Percentiles rank a stretch among this genome's conserved stretches.
Conservation (phyloP, 2,797 vertebrate species). For the Eleutherodactylus coqui region DNA sequence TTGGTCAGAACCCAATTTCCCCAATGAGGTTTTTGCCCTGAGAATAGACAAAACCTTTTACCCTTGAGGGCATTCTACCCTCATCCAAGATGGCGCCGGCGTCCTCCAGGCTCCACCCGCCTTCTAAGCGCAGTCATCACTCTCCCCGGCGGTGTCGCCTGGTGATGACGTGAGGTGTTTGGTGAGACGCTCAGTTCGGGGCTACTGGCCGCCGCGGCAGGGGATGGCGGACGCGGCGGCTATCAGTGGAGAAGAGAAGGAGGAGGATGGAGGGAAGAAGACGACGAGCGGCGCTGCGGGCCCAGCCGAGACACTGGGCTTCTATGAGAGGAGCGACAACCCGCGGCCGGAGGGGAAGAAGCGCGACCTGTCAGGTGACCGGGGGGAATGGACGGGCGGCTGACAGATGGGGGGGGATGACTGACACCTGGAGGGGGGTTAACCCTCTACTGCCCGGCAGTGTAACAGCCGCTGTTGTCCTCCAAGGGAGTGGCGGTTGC, state of each 20-base stretch:
- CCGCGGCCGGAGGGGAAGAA: slow-evolving; percentile 77
- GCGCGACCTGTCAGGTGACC: slow-evolving; percentile 82
- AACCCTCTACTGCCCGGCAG: background rate
- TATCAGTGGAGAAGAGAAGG: slow-evolving; percentile 59
- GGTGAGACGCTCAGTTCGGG: background rate
- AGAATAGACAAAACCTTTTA: too few species aligned
- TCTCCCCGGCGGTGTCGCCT: slow-evolving; percentile 8
- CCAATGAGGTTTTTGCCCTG: too few species aligned
- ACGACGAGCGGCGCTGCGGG: slow-evolving; percentile 65
- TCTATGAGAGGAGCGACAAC: slow-evolving; percentile 82
- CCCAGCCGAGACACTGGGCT: slow-evolving; percentile 86
- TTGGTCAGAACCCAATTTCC: too few species aligned
- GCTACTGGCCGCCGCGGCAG: slow-evolving; percentile 70
- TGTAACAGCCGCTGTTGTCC: background rate
- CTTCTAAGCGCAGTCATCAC: slow-evolving; percentile 33
- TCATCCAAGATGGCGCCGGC: slow-evolving; percentile 36
- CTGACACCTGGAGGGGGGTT: background rate
- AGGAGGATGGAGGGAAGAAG: slow-evolving; percentile 62
- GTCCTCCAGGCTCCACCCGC: background rate
- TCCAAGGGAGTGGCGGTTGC: background rate
- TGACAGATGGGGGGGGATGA: background rate
- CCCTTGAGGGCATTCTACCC: background rate
- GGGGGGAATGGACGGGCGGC: background rate
- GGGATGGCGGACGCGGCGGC: slow-evolving; percentile 66
- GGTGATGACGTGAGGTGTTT: slow-evolving; percentile 50